Percentiles rank a stretch among this genome's conserved stretches.
Evolutionary conservation across 2,888 invertebrate species (phyloP).

Genomic region (Drosophila paramelanica): DNA sequence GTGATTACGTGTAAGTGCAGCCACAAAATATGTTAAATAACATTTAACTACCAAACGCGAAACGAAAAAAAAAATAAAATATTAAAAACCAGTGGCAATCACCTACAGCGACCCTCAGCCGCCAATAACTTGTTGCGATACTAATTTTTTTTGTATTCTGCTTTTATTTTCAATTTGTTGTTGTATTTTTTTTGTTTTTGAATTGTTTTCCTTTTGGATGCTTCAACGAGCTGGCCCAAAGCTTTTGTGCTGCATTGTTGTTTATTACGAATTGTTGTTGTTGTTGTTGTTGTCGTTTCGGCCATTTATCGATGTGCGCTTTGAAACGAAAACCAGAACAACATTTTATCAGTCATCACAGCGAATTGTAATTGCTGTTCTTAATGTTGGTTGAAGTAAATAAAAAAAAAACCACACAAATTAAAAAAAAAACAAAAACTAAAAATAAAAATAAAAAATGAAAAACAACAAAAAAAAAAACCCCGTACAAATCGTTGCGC

Average conservation of each 20-base stretch:
- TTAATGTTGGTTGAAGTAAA: background rate
- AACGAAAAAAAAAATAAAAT: background rate
- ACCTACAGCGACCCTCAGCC: conserved; percentile 49
- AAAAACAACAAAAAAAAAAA: conserved; percentile 23
- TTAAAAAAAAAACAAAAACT: background rate
- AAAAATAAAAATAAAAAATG: conserved; percentile 20
- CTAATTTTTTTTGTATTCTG: background rate
- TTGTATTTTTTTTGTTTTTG: conserved; percentile 8
- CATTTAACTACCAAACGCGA: conserved; percentile 6
- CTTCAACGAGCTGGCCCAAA: conserved; percentile 38
- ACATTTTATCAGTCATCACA: conserved; percentile 46
- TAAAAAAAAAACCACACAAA: conserved; percentile 10
- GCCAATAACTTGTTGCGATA: conserved; percentile 36
- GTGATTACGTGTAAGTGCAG: conserved; percentile 41
- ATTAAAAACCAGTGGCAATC: conserved; percentile 21
- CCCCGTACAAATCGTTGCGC: conserved; percentile 46
- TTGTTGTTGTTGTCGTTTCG: conserved; percentile 9
- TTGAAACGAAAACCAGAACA: conserved; percentile 34
- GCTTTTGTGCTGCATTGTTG: conserved; percentile 41
- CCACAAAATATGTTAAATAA: conserved; percentile 11
- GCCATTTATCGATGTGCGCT: conserved; percentile 5
- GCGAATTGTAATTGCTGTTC: conserved; percentile 31
- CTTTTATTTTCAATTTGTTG: conserved; percentile 19
- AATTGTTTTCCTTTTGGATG: conserved; percentile 35
- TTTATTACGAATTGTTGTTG: conserved; percentile 8